phyloP scores from a whole-genome alignment of 30 jellyfish, hydroid and myxozoan genomes.

The Phacellophora camtschatica region DNA sequence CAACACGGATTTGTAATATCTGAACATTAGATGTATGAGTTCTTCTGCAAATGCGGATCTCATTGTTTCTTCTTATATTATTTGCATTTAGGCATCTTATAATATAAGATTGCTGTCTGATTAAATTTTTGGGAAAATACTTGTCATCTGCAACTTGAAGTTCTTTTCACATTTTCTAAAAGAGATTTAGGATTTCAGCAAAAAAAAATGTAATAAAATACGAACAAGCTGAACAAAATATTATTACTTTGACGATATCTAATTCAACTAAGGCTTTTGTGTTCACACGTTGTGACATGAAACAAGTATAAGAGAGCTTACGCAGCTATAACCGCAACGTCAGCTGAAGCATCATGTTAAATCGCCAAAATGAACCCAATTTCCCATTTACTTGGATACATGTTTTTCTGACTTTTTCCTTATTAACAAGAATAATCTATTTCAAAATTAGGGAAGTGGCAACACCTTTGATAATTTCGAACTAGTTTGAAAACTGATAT shows the following conservation, averaged over 20 bases:
- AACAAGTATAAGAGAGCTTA: no score
- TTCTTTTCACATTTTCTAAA: conserved; percentile 11
- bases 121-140: background rate
- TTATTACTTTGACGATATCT: background rate
- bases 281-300: no score
- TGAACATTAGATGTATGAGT: background rate
- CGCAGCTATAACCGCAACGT: background rate
- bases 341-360: no score
- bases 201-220: background rate
- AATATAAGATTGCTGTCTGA: no score
- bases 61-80: background rate
- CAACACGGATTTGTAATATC: background rate
- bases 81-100: background rate
- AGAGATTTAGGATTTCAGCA: background rate
- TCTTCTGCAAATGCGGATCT: background rate
- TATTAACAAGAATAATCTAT: background rate
- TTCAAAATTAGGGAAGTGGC: background rate
- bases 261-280: no score
- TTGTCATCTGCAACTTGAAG: background rate
- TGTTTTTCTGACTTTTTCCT: no score
- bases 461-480: background rate
- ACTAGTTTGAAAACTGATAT: background rate
- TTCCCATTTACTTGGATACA: no score
- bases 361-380: no score
- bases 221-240: background rate